Evolutionary conservation across 92 coral and sea anemone species (phyloP).

Genomic region (Blastomussa wellsi): DNA sequence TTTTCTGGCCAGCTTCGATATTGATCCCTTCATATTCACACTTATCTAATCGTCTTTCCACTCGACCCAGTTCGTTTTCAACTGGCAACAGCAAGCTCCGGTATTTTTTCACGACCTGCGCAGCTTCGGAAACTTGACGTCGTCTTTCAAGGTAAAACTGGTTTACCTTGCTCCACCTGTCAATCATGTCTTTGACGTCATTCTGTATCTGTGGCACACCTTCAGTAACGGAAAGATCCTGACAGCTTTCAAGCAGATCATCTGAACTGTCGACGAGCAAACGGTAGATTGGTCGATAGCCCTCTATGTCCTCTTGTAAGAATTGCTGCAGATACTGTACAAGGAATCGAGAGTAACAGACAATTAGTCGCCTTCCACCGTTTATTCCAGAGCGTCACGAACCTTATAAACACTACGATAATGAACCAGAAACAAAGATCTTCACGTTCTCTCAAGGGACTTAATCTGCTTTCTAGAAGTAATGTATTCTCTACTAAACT

Average conservation of each 20-base stretch:
- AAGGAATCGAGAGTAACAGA: background rate
- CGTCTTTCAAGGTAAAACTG: slow-evolving; percentile 74
- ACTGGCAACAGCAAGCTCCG: slow-evolving; percentile 73
- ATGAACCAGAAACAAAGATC: too few species aligned
- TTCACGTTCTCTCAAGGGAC: too few species aligned
- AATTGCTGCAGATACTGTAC: slow-evolving; percentile 78
- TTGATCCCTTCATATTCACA: slow-evolving; percentile 85
- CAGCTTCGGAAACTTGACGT: slow-evolving; percentile 77
- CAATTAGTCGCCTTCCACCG: background rate
- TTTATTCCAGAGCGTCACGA: background rate
- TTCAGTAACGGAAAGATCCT: slow-evolving; percentile 73
- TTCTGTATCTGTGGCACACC: slow-evolving; percentile 81
- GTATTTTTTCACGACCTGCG: slow-evolving; percentile 83
- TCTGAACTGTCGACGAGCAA: slow-evolving; percentile 71
- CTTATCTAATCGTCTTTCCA: slow-evolving; percentile 69
- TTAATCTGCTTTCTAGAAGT: too few species aligned
- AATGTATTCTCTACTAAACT: too few species aligned
- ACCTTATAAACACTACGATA: too few species aligned
- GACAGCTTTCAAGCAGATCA: slow-evolving; percentile 77
- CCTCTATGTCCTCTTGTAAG: slow-evolving; percentile 93
- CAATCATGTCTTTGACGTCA: slow-evolving; percentile 68
- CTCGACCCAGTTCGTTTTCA: slow-evolving; percentile 78
- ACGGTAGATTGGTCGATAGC: slow-evolving; percentile 90
- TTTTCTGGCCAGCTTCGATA: slow-evolving; percentile 71
- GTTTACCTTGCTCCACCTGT: slow-evolving; percentile 85